Evolutionary conservation across 2,797 vertebrate species (phyloP).

Genomic region (Halcyon badia): DNA sequence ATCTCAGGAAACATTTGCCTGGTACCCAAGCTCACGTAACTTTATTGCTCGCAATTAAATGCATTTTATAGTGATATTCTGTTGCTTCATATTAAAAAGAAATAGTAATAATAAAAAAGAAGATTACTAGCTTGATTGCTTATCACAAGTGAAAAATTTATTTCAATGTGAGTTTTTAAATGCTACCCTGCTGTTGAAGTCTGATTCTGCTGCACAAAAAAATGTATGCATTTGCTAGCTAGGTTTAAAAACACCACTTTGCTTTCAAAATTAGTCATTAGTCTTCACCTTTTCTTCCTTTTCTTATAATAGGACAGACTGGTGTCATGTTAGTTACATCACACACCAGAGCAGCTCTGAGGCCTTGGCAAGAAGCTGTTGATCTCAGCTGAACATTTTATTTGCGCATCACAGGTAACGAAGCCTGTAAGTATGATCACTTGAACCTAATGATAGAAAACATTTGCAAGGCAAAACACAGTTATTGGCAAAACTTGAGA

Average conservation of each 20-base stretch:
- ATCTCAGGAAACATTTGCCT: not conserved
- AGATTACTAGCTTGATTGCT: not conserved
- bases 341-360: not conserved
- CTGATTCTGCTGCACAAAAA: not conserved
- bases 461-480: not conserved
- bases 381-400: not conserved
- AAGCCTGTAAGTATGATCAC: not conserved
- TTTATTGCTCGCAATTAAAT: not conserved
- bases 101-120: not conserved
- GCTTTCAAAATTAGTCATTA: not conserved
- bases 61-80: not conserved
- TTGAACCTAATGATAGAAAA: constrained; percentile 3
- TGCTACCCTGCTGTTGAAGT: not conserved
- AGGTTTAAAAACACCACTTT: not conserved
- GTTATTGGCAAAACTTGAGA: not conserved
- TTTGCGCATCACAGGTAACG: not conserved
- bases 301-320: not conserved
- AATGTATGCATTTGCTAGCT: not conserved
- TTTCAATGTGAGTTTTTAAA: not conserved
- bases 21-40: not conserved
- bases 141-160: not conserved
- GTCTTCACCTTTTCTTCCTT: not conserved
- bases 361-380: not conserved
- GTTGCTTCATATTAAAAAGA: not conserved
- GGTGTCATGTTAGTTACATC: not conserved